A percentile compares a stretch with the other conserved stretches of the same genome.
Evolutionary conservation across 2,888 invertebrate species (phyloP).

Genomic region (Dolichomitus sp.): DNA sequence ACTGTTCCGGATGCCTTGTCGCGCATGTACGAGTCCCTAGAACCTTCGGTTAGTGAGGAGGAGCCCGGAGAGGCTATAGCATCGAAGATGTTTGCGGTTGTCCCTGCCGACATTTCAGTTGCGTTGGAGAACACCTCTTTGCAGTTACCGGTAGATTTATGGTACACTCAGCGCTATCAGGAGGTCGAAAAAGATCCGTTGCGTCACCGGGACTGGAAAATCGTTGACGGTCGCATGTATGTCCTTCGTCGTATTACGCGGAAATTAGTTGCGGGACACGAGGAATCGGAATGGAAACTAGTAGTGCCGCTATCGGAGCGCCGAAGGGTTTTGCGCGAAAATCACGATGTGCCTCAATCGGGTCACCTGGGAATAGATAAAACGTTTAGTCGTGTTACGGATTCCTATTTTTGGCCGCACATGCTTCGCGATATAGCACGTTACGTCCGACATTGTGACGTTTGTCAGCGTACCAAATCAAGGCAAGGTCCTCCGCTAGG

Average conservation of each 20-base stretch:
- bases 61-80: too few species aligned
- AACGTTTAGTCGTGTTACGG: slow-evolving; percentile 37
- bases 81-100: too few species aligned
- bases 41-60: too few species aligned
- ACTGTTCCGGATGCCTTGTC: slow-evolving; percentile 54
- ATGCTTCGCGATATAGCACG: slow-evolving; percentile 54
- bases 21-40: background rate
- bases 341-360: slow-evolving; percentile 54
- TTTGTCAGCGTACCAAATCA: slow-evolving; percentile 67
- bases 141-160: slow-evolving; percentile 21
- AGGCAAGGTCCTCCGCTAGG: slow-evolving; percentile 50
- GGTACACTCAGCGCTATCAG: slow-evolving; percentile 37
- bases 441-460: slow-evolving; percentile 67
- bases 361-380: slow-evolving; percentile 70
- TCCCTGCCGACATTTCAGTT: background rate
- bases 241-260: background rate
- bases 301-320: too few species aligned
- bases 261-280: background rate
- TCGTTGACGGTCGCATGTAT: too few species aligned
- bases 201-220: too few species aligned
- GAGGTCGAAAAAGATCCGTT: slow-evolving; percentile 37
- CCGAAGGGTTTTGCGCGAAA: slow-evolving; percentile 32
- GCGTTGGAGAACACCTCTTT: too few species aligned
- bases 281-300: slow-evolving; percentile 54
- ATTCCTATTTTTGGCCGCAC: slow-evolving; percentile 69